Conservation (phyloP, 2,113 vertebrate genomes). For the Tyrannus savana region DNA sequence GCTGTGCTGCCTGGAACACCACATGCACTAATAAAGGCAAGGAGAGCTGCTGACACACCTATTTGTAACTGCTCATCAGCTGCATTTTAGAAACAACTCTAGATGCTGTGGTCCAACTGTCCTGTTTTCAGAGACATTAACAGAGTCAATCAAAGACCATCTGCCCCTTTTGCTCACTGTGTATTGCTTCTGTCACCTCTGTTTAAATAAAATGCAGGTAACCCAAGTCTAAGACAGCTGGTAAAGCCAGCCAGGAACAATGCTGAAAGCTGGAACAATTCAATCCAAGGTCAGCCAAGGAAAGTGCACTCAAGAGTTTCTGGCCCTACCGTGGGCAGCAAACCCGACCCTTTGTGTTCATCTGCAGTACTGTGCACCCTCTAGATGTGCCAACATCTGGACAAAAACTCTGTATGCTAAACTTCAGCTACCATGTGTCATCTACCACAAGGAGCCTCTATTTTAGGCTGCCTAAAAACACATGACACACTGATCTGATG, state of each 20-base stretch:
- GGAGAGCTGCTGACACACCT: not conserved
- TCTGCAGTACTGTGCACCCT: not conserved
- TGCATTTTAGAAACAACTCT: not conserved
- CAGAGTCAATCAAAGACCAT: not conserved
- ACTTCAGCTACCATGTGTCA: not conserved
- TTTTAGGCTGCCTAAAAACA: slow-evolving; percentile 16
- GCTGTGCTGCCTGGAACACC: not conserved
- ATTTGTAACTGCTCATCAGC: not conserved
- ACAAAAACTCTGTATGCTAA: not conserved
- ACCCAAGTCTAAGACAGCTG: not conserved
- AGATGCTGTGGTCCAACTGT: not conserved
- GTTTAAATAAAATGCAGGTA: not conserved
- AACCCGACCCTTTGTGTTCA: not conserved
- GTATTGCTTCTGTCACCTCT: not conserved
- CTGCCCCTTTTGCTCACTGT: not conserved
- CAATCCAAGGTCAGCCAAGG: not conserved
- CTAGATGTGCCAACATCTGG: not conserved
- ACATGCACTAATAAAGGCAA: not conserved
- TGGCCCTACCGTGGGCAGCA: not conserved
- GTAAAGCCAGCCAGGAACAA: not conserved
- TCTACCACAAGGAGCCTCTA: not conserved
- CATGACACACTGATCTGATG: not conserved
- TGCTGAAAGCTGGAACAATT: not conserved
- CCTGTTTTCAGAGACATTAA: not conserved
- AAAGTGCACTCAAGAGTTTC: not conserved